Conservation (phyloP, 2,888 invertebrate species). For the Pasiphila rectangulata region DNA sequence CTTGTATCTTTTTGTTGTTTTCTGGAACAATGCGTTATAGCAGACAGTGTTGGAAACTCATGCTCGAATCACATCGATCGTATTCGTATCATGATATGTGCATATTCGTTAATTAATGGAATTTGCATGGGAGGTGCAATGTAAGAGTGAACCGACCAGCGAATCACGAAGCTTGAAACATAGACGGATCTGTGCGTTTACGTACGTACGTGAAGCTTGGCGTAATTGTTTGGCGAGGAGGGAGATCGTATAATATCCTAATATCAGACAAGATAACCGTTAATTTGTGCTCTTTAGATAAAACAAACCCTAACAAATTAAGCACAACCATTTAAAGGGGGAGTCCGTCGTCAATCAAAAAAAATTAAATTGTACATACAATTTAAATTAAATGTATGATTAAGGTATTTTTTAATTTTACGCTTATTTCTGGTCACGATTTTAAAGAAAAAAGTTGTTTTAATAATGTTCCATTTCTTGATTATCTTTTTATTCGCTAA, state of each 20-base stretch:
- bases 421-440: too few relatives aligned
- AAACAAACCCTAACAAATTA: background rate
- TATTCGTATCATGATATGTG: constrained; percentile 11
- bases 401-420: too few relatives aligned
- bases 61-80: background rate
- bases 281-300: too few relatives aligned
- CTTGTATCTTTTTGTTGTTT: too few relatives aligned
- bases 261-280: too few relatives aligned
- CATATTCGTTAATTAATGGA: constrained; percentile 47
- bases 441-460: background rate
- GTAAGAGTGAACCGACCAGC: constrained; percentile 23
- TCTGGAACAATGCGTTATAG: background rate
- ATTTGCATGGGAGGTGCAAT: constrained; percentile 41
- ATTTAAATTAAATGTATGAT: too few relatives aligned
- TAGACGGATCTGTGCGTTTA: constrained; percentile 2
- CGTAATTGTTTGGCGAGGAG: too few relatives aligned
- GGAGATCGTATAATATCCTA: too few relatives aligned
- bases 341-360: too few relatives aligned
- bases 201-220: background rate
- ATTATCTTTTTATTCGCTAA: constrained; percentile 4
- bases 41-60: background rate
- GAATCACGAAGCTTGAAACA: constrained; percentile 5
- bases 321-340: too few relatives aligned
- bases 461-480: background rate
- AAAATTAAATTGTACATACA: too few relatives aligned